Evolutionary conservation across 2,888 invertebrate species (phyloP), one percentile per base, ranked within the genome.

Genomic region (Punctoribates punctum): DNA sequence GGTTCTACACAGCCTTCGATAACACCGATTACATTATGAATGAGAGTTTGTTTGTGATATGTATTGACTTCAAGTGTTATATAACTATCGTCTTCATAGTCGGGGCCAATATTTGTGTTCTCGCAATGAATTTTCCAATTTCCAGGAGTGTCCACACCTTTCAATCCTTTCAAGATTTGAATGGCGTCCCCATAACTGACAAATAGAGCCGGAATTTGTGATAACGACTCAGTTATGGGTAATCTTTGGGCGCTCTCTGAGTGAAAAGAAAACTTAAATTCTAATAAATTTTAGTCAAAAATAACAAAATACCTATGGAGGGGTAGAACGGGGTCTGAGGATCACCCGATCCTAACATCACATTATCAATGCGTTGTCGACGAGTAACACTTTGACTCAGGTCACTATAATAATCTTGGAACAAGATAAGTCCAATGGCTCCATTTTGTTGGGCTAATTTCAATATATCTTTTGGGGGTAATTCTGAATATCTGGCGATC

Each of bases 401-500:
- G 29, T 62, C 62, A 20, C 25, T 62, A 27, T 60, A 60, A 60
- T 60, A 25, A 60, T 60, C 60, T 23, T 25, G 20, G 27, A 25
- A 62, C 13, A 62, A 25, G 17, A 62, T 20, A 6, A 27, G n/a
- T 8, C 62, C 62, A 6, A 62, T 62, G 15, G 62, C 62, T n/a
- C 85, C 84, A 29, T 80, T 80, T 5, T 76, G 17, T 74, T 82
- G 80, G 0, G 84, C 84, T 23, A 81, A 76, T 23, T 79, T 77
- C 27, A 77, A 67, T 17, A 75, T 75, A 34, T 77, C 72, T 13
- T 54, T 75, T 11, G 75, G 70, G 46, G 46, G 75, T n/a, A 72
- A 60, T 15, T 83, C 82, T 25, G 86, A 86, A 79, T 86, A 87
- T 77, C 86, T 82, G 34, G 85, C 84, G 48, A 87, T 81, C n/a